Evolutionary conservation across 2,113 vertebrate species (phyloP).

Genomic region (Triplophysa dalaica): DNA sequence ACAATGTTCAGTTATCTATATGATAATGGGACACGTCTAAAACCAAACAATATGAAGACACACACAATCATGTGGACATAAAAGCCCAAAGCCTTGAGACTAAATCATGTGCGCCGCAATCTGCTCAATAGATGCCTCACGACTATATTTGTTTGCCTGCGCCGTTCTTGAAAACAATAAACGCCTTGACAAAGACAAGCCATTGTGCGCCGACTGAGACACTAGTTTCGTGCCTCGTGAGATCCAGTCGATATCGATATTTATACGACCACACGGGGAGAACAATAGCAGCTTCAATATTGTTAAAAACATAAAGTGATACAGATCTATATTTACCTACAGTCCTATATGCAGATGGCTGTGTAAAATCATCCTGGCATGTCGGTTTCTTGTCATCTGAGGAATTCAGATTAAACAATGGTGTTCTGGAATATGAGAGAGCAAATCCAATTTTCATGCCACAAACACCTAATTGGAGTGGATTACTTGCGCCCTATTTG

Average conservation of each 20-base stretch:
- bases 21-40: slow-evolving; percentile 70
- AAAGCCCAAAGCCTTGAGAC: slow-evolving; percentile 58
- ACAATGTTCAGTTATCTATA: slow-evolving; percentile 73
- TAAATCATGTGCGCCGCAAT: slow-evolving; percentile 68
- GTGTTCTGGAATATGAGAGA: slow-evolving; percentile 33
- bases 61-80: slow-evolving; percentile 62
- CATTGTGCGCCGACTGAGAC: slow-evolving; percentile 25
- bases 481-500: slow-evolving; percentile 56
- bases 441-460: slow-evolving; percentile 55
- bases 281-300: slow-evolving; percentile 29
- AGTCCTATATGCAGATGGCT: slow-evolving; percentile 32
- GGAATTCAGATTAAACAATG: slow-evolving; percentile 38
- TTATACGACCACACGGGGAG: slow-evolving; percentile 39
- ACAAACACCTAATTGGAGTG: slow-evolving; percentile 57
- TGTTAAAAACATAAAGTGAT: slow-evolving; percentile 39
- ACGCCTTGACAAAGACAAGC: slow-evolving; percentile 39
- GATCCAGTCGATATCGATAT: slow-evolving; percentile 44
- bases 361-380: slow-evolving; percentile 50
- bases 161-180: slow-evolving; percentile 44
- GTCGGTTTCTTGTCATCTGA: slow-evolving; percentile 11
- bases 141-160: slow-evolving; percentile 36
- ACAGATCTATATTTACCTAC: slow-evolving; percentile 50
- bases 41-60: slow-evolving; percentile 56
- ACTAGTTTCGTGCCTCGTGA: slow-evolving; percentile 14
- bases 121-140: slow-evolving; percentile 53